These are phyloP conservation scores for Caenorhabditis japonica DNA, from an alignment of 2,888 invertebrate species.

Conservation along the genomic window DNA sequence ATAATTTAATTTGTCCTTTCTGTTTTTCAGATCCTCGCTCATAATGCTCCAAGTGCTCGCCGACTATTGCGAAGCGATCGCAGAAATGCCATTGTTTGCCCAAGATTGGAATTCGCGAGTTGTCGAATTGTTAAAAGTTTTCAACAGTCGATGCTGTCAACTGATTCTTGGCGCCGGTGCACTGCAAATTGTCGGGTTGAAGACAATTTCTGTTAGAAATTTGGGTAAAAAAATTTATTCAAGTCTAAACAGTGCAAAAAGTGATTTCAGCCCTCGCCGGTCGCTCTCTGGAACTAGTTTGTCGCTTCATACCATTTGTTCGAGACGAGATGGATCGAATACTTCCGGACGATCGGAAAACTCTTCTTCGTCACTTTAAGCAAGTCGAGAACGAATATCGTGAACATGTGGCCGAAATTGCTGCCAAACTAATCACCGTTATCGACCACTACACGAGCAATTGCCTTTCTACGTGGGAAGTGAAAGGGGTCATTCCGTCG, in stretches of 20 bases:
- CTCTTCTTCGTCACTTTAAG: conserved; percentile 68
- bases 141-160: conserved; percentile 83
- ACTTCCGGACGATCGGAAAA: conserved; percentile 61
- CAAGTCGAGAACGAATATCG: conserved; percentile 78
- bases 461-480: conserved; percentile 89
- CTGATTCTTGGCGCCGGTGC: conserved; percentile 96
- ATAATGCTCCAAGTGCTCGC: conserved; percentile 90
- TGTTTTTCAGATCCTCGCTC: conserved; percentile 83
- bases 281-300: conserved; percentile 80
- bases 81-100: conserved; percentile 82
- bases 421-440: conserved; percentile 90
- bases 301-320: conserved; percentile 80
- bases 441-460: conserved; percentile 88
- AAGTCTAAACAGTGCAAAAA: neutral
- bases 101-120: conserved; percentile 79
- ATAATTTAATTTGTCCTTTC: no score
- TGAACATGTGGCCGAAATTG: conserved; percentile 92
- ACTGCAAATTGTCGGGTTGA: conserved; percentile 88
- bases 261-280: conserved; percentile 78
- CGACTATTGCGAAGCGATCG: conserved; percentile 89
- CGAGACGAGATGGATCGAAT: conserved; percentile 58
- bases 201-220: conserved; percentile 92
- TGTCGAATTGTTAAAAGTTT: conserved; percentile 79
- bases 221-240: conserved; percentile 81
- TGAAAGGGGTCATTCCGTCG: conserved; percentile 90